Conservation (phyloP, 2,888 invertebrate species). For the Agrotis ipsilon region DNA sequence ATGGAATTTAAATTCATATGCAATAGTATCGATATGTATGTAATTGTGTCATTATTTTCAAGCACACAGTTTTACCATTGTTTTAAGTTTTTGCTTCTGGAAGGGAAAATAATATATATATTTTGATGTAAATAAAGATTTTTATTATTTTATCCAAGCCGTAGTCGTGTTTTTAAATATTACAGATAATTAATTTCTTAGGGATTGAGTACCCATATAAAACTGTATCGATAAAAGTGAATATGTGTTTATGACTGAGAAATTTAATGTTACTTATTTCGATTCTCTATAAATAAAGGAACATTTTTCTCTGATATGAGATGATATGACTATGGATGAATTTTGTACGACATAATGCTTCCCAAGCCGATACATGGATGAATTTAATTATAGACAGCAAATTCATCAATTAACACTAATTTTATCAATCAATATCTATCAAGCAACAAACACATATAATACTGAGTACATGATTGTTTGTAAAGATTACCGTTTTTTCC, state of each 20-base stretch:
- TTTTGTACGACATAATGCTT: slow-evolving; percentile 82
- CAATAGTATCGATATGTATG: slow-evolving; percentile 39
- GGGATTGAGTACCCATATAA: slow-evolving; percentile 23
- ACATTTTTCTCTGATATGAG: slow-evolving; percentile 80
- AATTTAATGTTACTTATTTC: slow-evolving; percentile 50
- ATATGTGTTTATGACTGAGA: slow-evolving; percentile 46
- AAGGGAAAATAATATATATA: too few species aligned
- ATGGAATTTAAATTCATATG: slow-evolving; percentile 9
- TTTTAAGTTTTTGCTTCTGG: too few species aligned
- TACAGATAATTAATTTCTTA: slow-evolving; percentile 16
- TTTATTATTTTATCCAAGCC: slow-evolving; percentile 1
- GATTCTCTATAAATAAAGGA: slow-evolving; percentile 63
- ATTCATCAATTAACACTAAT: slow-evolving; percentile 56
- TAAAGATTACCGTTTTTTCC: slow-evolving; percentile 68
- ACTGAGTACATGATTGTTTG: slow-evolving; percentile 70
- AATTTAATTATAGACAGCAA: slow-evolving; percentile 59
- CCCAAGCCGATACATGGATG: slow-evolving; percentile 62
- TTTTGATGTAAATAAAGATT: slow-evolving; percentile 11
- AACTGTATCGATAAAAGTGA: slow-evolving; percentile 40
- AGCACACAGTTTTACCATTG: too few species aligned
- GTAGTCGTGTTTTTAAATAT: slow-evolving; percentile 26
- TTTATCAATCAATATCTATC: slow-evolving; percentile 61
- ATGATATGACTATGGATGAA: slow-evolving; percentile 89
- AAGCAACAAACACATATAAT: slow-evolving; percentile 71
- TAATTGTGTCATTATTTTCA: background rate